Base-by-base conservation (phyloP, 2,113 vertebrate species). In the Accipiter cooperii region DNA sequence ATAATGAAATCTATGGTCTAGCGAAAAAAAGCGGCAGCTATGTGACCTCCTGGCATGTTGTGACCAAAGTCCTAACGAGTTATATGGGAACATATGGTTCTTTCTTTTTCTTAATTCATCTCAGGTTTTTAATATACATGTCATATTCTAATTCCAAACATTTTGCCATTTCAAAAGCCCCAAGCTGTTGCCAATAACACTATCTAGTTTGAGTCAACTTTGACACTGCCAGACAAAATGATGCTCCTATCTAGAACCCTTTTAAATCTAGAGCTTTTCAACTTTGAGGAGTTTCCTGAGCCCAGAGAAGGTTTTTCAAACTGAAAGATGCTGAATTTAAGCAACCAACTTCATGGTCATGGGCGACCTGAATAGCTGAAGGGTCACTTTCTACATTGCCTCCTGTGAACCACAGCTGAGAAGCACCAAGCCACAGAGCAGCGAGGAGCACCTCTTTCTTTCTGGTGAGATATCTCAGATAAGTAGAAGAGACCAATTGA, bases 401-500 rank as follows among this genome's bases (percentile, higher is more conserved):
- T 78, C 28, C 54, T 60, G 3, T 49, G 36, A 87, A 47, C 13
- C 31, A 31, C 17, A n/a, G 20, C 49, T 55, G 77, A 70, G 81
- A 63, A 80, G 38, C 70, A 63, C 0, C 6, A 87, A 87, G 58
- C 8, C 26, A 12, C 36, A 70, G 36, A 60, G 52, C 36, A 85
- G 20, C 2, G 31, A 84, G 74, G 26, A 95, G 12, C 6, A 54
- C 63, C 33, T 63, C 69, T 26, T 42, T 64, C n/a, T 36, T 34
- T 57, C 65, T 19, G 0, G 38, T 58, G 33, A 95, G 93, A 84
- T 90, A 65, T 54, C 81, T 89, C 84, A 58, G 78, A 70, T 51
- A 77, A 88, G 42, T 68, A 22, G 51, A 86, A 94, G 69, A 95
- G 89, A 90, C 90, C 63, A 87, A 74, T 96, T 85, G 94, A 94